A percentile compares a stretch with the other conserved stretches of the same genome.
These are phyloP conservation scores for Barypeithes pellucidus DNA, from an alignment of 2,888 invertebrate species.

Conservation along the genomic window DNA sequence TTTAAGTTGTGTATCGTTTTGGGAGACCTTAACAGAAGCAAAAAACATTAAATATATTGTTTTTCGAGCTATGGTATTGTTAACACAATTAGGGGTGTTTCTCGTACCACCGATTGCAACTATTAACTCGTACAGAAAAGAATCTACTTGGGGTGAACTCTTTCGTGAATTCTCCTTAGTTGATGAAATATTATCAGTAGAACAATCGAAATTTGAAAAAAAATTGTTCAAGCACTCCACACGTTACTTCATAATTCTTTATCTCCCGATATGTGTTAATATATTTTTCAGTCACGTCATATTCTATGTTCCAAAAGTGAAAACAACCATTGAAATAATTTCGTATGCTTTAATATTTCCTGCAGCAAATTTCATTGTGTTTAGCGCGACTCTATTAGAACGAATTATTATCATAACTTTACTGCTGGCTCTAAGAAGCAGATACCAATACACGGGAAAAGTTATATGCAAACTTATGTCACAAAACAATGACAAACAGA, in stretches of 20 bases:
- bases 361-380: background rate
- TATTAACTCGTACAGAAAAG: conserved; percentile 1
- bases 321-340: background rate
- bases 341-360: background rate
- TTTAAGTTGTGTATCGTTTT: background rate
- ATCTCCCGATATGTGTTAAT: too few relatives aligned
- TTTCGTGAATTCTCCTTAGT: background rate
- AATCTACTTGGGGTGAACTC: background rate
- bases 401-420: background rate
- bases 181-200: background rate
- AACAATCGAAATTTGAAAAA: background rate
- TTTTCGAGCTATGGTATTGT: background rate
- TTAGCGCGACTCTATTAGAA: background rate
- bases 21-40: background rate
- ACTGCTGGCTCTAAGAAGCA: background rate
- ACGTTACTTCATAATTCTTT: background rate
- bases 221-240: background rate
- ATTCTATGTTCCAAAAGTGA: background rate
- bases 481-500: background rate
- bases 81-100: background rate
- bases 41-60: background rate
- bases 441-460: background rate
- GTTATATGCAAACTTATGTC: background rate
- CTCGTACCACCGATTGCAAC: background rate
- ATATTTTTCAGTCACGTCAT: background rate